Evolutionary conservation across 2,888 invertebrate genomes (phyloP), one percentile per base, ranked within the genome.

Genomic region (Euplagia quadripunctaria): DNA sequence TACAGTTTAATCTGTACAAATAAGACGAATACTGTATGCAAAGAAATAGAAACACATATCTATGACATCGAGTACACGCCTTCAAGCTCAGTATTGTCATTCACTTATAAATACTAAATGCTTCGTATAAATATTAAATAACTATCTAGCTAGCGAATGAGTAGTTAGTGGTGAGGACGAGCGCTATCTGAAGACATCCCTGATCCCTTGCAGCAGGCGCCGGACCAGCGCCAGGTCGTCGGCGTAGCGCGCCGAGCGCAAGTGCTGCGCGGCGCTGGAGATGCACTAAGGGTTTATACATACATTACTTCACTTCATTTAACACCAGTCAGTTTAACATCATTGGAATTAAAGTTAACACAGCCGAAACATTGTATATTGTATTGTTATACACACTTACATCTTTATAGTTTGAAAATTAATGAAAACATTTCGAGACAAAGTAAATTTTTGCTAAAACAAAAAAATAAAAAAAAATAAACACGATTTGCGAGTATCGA

Each of bases 181-280:
- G 1, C 4, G 64, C 84, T 92, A 94, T 85, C 93, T 92, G 81
- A 93, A 91, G 17, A 94, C 85, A 66, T 94, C 93, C 0, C 92
- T 78, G 41, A 96, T 82, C 14, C 92, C 94, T 42, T 85, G 85
- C 49, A 92, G 52, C 0, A 96, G 85, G 14, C 82, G 87, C 51
- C 77, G 64, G 1, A 89, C 79, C 41, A 93, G 73, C 6, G 90
- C 87, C 75, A 92, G 91, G n/a, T 86, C 85, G 63, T 91, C 90
- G 1, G 82, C 84, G 85, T 95, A 94, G 14, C 94, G 94, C 6
- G 95, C 94, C 1, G 94, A 90, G 0, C 88, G 89, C 87, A 97
- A 87, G 91, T 97, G 96, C 84, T 96, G 96, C 9, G 93, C 89
- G 0, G 96, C 88, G 80, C 97, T 97, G 51, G 96, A 96, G 78